Conservation (phyloP, 30 jellyfish, hydroid and myxozoan species). For the Pseudorhiza aurosa region DNA sequence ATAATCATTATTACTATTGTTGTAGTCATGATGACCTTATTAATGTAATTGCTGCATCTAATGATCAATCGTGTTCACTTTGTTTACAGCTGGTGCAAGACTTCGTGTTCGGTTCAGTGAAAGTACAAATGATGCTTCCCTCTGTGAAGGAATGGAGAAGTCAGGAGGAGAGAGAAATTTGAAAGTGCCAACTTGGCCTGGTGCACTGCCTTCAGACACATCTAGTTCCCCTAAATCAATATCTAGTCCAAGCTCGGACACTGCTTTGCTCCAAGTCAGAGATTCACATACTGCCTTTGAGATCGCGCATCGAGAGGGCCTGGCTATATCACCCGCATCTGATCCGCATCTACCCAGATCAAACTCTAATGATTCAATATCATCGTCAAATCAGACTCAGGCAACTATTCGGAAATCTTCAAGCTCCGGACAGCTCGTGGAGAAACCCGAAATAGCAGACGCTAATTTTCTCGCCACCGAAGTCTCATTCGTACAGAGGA, state of each 20-base stretch:
- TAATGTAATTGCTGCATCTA: too few species aligned
- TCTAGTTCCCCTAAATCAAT: constrained; percentile 27
- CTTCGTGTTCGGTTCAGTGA: constrained; percentile 70
- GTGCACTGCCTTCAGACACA: constrained; percentile 21
- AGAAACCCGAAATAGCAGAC: constrained; percentile 47
- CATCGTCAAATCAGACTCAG: constrained; percentile 3
- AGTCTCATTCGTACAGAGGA: constrained; percentile 57
- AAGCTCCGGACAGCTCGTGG: constrained; percentile 61
- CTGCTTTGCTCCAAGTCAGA: constrained; percentile 34
- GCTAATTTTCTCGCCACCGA: constrained; percentile 50
- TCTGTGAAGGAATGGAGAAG: constrained; percentile 32
- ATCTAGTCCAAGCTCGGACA: constrained; percentile 67
- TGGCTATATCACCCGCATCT: constrained; percentile 22
- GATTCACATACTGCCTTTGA: not conserved
- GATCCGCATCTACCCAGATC: constrained; percentile 47
- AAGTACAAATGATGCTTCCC: constrained; percentile 24
- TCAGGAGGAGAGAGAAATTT: constrained; percentile 20
- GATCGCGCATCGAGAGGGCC: not conserved
- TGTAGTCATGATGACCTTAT: too few species aligned
- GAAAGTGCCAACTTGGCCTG: constrained; percentile 87
- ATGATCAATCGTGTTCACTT: too few species aligned
- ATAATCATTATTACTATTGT: too few species aligned
- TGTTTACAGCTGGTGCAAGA: constrained; percentile 20
- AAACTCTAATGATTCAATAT: constrained; percentile 50
- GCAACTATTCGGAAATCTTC: constrained; percentile 16